These are phyloP conservation scores for Caenorhabditis brenneri DNA, from an alignment of 1,140 invertebrate species.

Conservation along the genomic window DNA sequence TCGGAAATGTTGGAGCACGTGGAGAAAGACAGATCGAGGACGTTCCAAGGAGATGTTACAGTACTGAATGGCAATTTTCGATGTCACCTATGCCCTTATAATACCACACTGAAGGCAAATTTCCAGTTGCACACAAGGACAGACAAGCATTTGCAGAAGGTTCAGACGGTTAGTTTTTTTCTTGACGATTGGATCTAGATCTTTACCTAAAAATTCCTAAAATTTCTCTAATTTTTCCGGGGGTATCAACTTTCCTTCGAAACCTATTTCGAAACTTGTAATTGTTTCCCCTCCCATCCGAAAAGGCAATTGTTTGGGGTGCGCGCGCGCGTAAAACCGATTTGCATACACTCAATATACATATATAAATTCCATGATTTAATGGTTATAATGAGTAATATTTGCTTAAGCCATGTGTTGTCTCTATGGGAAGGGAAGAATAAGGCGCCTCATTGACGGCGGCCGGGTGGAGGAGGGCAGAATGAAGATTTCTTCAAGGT, in stretches of 20 bases:
- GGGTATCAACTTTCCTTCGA: too few relatives aligned
- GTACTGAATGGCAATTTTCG: constrained; percentile 90
- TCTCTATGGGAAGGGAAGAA: not conserved
- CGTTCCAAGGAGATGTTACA: constrained; percentile 87
- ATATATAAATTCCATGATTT: constrained; percentile 35
- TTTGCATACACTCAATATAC: not conserved
- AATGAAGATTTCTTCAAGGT: not conserved
- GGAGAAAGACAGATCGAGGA: constrained; percentile 85
- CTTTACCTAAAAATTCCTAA: too few relatives aligned
- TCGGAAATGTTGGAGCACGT: constrained; percentile 90
- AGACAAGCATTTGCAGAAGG: constrained; percentile 94
- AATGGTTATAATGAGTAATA: constrained; percentile 27
- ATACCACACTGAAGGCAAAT: constrained; percentile 97
- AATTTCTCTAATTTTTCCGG: too few relatives aligned
- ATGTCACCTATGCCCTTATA: constrained; percentile 96
- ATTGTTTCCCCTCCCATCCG: too few relatives aligned
- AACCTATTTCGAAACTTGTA: too few relatives aligned
- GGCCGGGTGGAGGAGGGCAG: not conserved
- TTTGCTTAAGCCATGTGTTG: not conserved
- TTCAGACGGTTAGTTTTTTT: constrained; percentile 88
- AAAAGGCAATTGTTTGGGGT: not conserved
- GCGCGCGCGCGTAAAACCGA: not conserved
- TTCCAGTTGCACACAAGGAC: constrained; percentile 99
- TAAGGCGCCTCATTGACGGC: not conserved
- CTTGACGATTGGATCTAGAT: too few relatives aligned